Evolutionary conservation across 2,888 invertebrate species (phyloP), one percentile per base, ranked within the genome.

Genomic region (Ochlodes sylvanus): DNA sequence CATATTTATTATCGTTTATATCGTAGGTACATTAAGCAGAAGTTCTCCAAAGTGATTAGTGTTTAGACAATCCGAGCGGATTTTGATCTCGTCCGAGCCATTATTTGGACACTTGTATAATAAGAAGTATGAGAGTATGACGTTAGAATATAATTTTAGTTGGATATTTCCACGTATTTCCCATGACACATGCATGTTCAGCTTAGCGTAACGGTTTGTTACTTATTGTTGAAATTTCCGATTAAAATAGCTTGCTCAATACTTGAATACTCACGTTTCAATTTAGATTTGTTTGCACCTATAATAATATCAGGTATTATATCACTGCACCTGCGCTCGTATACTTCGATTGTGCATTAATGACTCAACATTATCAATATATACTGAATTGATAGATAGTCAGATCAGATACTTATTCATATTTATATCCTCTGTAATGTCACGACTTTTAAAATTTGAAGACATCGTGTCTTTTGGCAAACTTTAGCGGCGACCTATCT

Each of bases 231-330:
- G 63, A 63, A 63, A 63, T 63, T 63, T 63, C 52, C 41, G 68
- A 68, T 68, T 63, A 68, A 63, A 69, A 58, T 69, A 54, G 52
- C 58, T 69, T 58, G 63, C 68, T 69, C 58, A 69, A 69, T 34
- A 50, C 34, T 54, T n/a, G 34, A 58, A 54, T 27, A 32, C 57
- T 50, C 68, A 69, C 68, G 66, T 66, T 42, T 60, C 4, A 14
- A n/a, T 52, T 52, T 21, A 52, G n/a, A 15, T 15, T 52, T 21
- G 21, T 52, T 52, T 52, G 21, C 21, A 5, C 27, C 27, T 27
- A 6, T 52, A 19, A 52, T 21, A 47, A 21, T 10, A 21, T 6
- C 21, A 52, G 19, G 47, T 42, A 42, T 42, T 14, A 47, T 38
- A 38, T 38, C 38, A 38, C 38, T 38, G 38, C 21, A 52, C 52